Percentiles rank a stretch among this genome's conserved stretches.
These are phyloP conservation scores for Cyanistes caeruleus DNA, from an alignment of 2,113 vertebrate genomes.

Conservation along the genomic window DNA sequence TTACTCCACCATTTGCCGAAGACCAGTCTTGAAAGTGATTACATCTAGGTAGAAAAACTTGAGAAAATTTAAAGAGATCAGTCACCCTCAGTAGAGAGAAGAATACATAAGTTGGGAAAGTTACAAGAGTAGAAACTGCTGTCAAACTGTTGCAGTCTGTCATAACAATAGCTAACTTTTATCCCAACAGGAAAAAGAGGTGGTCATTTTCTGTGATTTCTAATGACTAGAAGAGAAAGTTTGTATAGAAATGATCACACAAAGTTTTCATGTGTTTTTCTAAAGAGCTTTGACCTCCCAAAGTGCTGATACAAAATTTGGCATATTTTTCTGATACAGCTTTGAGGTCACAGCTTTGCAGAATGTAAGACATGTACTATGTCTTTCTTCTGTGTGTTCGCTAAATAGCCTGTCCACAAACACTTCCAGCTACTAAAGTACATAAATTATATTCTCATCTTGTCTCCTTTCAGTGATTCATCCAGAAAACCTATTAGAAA, in stretches of 20 bases:
- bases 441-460: background rate
- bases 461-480: background rate
- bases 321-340: background rate
- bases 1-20: background rate
- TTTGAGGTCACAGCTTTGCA: background rate
- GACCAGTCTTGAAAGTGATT: background rate
- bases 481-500: background rate
- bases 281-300: background rate
- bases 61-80: background rate
- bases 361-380: background rate
- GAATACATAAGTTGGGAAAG: background rate
- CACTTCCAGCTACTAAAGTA: background rate
- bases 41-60: background rate
- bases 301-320: background rate
- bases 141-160: background rate
- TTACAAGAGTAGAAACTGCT: background rate
- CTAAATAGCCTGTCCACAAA: background rate
- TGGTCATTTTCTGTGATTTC: background rate
- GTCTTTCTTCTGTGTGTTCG: background rate
- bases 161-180: background rate
- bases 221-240: background rate
- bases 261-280: background rate
- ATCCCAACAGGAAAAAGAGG: background rate
- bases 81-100: background rate
- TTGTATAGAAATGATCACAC: background rate